Conservation (phyloP, 2,888 invertebrate genomes). For the Thereva unica region DNA sequence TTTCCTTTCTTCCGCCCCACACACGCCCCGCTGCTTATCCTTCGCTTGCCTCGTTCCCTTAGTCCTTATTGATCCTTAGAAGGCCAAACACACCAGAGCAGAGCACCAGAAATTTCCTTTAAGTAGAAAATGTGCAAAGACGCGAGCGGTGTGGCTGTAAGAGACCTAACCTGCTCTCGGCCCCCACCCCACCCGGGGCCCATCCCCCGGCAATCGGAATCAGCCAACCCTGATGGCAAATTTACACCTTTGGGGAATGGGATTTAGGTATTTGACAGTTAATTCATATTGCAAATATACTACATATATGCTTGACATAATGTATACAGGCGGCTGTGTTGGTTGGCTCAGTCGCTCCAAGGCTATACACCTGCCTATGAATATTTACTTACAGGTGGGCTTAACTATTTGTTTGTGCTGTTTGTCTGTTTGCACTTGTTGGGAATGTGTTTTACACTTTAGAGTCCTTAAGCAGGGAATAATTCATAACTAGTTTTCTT, state of each 20-base stretch:
- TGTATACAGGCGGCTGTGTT: conserved; percentile 7
- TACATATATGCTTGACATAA: conserved; percentile 3
- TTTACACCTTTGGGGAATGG: conserved; percentile 29
- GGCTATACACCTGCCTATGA: not conserved
- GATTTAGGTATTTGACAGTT: conserved; percentile 21
- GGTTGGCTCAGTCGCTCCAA: too few relatives aligned
- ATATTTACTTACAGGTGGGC: conserved; percentile 18
- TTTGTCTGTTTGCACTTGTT: conserved; percentile 9
- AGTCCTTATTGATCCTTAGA: too few relatives aligned
- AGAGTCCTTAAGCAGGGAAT: conserved; percentile 2
- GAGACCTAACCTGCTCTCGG: too few relatives aligned
- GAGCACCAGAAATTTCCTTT: too few relatives aligned
- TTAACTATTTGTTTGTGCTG: not conserved
- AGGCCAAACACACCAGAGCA: too few relatives aligned
- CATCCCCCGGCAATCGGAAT: not conserved
- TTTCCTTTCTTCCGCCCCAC: too few relatives aligned
- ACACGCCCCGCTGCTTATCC: too few relatives aligned
- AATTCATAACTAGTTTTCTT: not conserved
- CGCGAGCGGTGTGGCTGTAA: too few relatives aligned
- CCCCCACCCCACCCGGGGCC: too few relatives aligned
- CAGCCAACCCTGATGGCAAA: conserved; percentile 29
- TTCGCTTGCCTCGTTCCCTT: too few relatives aligned
- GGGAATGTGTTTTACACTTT: not conserved
- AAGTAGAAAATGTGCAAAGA: too few relatives aligned
- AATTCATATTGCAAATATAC: conserved; percentile 29